These are phyloP conservation scores for Drosophila serrata DNA, from an alignment of 1,140 invertebrate species.

Conservation along the genomic window DNA sequence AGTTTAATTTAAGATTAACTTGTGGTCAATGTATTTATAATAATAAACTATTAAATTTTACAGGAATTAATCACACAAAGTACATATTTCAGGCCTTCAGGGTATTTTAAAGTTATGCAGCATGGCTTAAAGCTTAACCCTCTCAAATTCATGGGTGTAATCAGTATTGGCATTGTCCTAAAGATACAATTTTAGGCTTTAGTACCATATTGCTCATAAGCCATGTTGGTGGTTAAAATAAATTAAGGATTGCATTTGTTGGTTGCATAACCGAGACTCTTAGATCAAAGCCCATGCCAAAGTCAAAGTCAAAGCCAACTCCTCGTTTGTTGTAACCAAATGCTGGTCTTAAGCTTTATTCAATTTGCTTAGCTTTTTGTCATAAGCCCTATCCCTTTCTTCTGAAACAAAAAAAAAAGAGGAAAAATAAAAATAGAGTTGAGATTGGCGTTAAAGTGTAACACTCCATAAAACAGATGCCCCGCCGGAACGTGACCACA, in stretches of 20 bases:
- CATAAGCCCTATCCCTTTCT: constrained; percentile 21
- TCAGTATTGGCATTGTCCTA: background rate
- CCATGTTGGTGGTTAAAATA: background rate
- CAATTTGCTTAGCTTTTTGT: constrained; percentile 24
- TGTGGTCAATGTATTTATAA: too few species aligned
- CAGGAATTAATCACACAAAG: too few species aligned
- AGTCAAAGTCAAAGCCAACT: constrained; percentile 30
- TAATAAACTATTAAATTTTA: background rate
- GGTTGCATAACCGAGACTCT: background rate
- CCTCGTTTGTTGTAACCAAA: constrained; percentile 17
- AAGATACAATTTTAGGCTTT: background rate
- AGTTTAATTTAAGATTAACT: background rate
- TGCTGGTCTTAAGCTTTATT: constrained; percentile 29
- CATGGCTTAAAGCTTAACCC: background rate
- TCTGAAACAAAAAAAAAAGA: constrained; percentile 7
- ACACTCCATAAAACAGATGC: constrained; percentile 81
- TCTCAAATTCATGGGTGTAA: background rate
- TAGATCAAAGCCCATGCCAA: constrained; percentile 12
- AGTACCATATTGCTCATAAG: background rate
- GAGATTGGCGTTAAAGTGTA: constrained; percentile 78
- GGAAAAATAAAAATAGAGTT: background rate
- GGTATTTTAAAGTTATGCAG: background rate
- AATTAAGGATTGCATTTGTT: background rate
- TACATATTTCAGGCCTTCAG: background rate
- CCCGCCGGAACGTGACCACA: constrained; percentile 76